Conservation (phyloP, 2,113 vertebrate genomes). For the Danionella cerebrum region DNA sequence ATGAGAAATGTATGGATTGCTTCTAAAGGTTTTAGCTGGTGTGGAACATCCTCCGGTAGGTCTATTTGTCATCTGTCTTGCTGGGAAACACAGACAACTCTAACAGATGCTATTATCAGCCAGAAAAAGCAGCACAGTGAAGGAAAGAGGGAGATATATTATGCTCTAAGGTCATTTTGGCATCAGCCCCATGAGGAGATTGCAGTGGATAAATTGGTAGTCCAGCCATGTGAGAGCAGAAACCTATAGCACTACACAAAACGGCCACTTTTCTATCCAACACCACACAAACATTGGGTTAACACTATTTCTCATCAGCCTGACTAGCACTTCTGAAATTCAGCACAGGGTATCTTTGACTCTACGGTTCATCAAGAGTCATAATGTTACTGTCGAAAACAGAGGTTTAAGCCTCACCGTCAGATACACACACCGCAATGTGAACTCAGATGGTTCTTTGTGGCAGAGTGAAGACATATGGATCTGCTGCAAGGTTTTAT, state of each 20-base stretch:
- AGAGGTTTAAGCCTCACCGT: too few relatives aligned
- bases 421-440: too few relatives aligned
- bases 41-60: background rate
- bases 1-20: background rate
- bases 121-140: background rate
- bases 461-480: too few relatives aligned
- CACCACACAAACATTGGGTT: background rate
- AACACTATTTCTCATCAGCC: constrained; percentile 25
- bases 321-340: constrained; percentile 6
- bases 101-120: background rate
- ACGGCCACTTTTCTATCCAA: constrained; percentile 5
- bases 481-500: too few relatives aligned
- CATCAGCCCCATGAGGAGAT: constrained; percentile 25
- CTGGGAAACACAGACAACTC: background rate
- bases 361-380: background rate
- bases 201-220: constrained; percentile 25
- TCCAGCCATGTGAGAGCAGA: constrained; percentile 11
- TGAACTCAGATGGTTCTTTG: too few relatives aligned
- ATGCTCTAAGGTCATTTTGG: constrained; percentile 20
- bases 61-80: constrained; percentile 6
- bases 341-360: constrained; percentile 5
- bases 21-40: background rate
- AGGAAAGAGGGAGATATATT: background rate
- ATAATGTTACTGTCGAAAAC: background rate
- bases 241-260: constrained; percentile 20